Evolutionary conservation across 2,888 invertebrate genomes (phyloP), one percentile per base, ranked within the genome.

Genomic region (Diogma glabrata): DNA sequence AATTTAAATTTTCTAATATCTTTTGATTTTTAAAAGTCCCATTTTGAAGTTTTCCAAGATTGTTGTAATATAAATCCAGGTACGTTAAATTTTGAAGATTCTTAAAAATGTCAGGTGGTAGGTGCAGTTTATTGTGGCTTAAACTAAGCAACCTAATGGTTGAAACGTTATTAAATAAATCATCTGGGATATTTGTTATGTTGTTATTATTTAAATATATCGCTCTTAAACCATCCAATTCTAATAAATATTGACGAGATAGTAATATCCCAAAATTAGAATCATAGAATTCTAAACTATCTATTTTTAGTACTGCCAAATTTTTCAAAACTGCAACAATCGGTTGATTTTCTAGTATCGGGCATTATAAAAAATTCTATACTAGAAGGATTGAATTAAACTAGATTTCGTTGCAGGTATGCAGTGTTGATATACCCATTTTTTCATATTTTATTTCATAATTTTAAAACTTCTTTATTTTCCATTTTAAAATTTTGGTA

Each of bases 61-160:
- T 74, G 63, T 87, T 87, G 59, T 76, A 73, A 47, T 79, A 80
- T 58, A 85, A 68, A 65, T 84, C 83, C 49, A 86, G 71, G 51
- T 74, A 73, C 57, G 75, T 72, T 33, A 85, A 66, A 58, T 70
- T 75, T 52, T 73, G 71, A 46, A 80, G 65, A 8, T 74, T 71
- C 54, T 73, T 72, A 55, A 82, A 78, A 19, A 81, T 64, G 57
- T 75, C 70, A 52, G 71, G 71, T 1, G 78, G 76, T 23, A 81
- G 62, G 58, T 75, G 73, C 5, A 79, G 71, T 50, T 75, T 73
- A 60, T 81, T 81, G 2, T 77, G 75, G 52, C 75, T 72, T 57
- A 87, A 74, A 59, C 81, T 77, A 49, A 87, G 64, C 74, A 76
- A 76, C 4, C 71, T 76, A n/a, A 86, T 63, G 55, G 80, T 77